Evolutionary conservation across 2,797 vertebrate genomes (phyloP), one percentile per base, ranked within the genome.

Genomic region (Rachycentron canadum): DNA sequence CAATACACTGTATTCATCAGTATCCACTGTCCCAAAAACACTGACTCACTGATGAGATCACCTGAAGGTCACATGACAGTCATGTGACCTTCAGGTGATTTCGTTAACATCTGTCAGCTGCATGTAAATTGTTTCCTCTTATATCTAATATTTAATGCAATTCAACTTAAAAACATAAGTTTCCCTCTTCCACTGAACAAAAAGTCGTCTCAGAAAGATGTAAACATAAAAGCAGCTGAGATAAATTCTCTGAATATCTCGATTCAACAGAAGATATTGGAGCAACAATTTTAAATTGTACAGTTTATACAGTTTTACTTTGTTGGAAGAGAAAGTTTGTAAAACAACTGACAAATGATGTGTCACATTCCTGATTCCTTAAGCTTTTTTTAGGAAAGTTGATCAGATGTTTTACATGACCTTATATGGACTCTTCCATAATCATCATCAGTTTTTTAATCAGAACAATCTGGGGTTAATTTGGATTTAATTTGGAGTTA

Each of bases 1-100:
- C 36, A 60, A 60, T 56, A 70, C 45, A 45, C 14, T 11, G 25
- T 62, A 73, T 76, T 79, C 45, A 69, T 32, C 26, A 26, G 16
- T 60, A 60, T 69, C 63, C 30, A 4, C 53, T 62, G 49, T 47
- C 64, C 67, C 43, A 7, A 61, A 73, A 52, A 69, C 25, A 34
- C 58, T 57, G 32, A 53, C 41, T 7, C n/a, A n/a, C n/a, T n/a
- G n/a, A n/a, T n/a, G n/a, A n/a, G n/a, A n/a, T n/a, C n/a, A n/a
- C n/a, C n/a, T n/a, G n/a, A n/a, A n/a, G n/a, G 40, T 50, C 9
- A 34, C 16, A 21, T 47, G 43, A 34, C 10, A 3, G 4, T 32
- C 49, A 47, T 2, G 16, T 53, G 28, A 69, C 9, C 9, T 14
- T 38, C 47, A 56, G 1, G 16, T 52, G 30, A 63, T 10, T 4